Base-by-base conservation (phyloP, 1,140 invertebrate genomes). In the Prorops nasuta region DNA sequence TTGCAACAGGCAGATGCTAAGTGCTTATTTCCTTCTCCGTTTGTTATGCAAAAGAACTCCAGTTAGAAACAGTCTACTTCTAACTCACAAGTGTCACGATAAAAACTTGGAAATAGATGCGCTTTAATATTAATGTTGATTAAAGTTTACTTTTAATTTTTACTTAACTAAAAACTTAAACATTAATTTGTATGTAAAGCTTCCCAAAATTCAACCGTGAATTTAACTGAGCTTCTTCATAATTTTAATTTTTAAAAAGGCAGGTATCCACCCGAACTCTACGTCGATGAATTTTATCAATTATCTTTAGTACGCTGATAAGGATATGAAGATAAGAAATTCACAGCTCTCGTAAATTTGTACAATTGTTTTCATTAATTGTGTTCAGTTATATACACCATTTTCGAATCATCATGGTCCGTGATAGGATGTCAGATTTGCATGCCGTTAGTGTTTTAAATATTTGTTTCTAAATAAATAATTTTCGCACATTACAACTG, bases 381-480 rank as follows among this genome's bases (percentile, higher is more conserved):
- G n/a, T n/a, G n/a, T n/a, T n/a, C n/a, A n/a, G n/a, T n/a, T n/a
- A n/a, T n/a, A n/a, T n/a, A n/a, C n/a, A n/a, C n/a, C n/a, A n/a
- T n/a, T n/a, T n/a, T n/a, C n/a, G n/a, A n/a, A n/a, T 43, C 48
- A 67, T 42, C 58, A 77, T 78, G 76, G 57, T 74, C 31, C 73
- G 74, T 44, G 76, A 78, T 64, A 72, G 76, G 38, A 62, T 76
- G 56, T 56, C 64, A 2, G 73, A 78, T 44, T 67, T 77, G 48
- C 58, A 56, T 56, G 65, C 71, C 9, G 75, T 77, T 66, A 67
- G 74, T 76, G 57, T 55, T 22, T 40, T 44, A 28, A 28, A 6
- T 28, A 28, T 28, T 6, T 28, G 24, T 6, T 28, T 10, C 10
- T 6, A 4, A 10, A 28, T 28, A 28, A 28, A 6, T 28, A 28